Evolutionary conservation across 2,113 vertebrate species (phyloP), one percentile per base, ranked within the genome.

Genomic region (Canis aureus): DNA sequence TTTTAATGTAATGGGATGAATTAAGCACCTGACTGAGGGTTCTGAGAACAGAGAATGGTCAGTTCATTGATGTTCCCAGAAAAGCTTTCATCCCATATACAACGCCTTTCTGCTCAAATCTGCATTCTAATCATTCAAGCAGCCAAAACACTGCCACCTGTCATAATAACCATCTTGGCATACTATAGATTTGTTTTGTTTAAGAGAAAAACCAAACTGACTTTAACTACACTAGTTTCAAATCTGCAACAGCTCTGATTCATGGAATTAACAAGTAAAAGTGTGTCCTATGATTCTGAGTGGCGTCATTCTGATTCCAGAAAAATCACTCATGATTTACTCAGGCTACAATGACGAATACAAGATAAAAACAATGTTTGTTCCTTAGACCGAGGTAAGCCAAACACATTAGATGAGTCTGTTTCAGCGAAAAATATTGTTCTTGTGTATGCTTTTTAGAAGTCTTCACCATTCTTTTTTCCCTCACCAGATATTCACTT

Each of bases 251-350:
- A 38, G 55, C 38, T 93, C 62, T 96, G 43, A 86, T 59, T 74
- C 62, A 57, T 49, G 20, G 13, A 80, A 86, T 38, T 78, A 86
- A 66, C n/a, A 79, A 94, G 74, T 29, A 59, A 93, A 93, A 96
- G 20, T 38, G 19, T 60, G 78, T 89, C 49, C 76, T 93, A 53
- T 55, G 59, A 71, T 96, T 98, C 43, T 71, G 12, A 92, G 78
- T 55, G 66, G 49, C 9, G 1, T 80, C 78, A 92, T 89, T 92
- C 53, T 71, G 32, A 94, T 79, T 91, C 49, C 5, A 3, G 67
- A 60, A 93, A 88, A 96, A 85, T 62, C n/a, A 95, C 57, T 91
- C 59, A 43, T 43, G n/a, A 96, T 93, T 96, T 89, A 87, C 43
- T 96, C n/a, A 81, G 66, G 38, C 20, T 79, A 89, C 15, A n/a